Percentiles rank a stretch among this genome's conserved stretches.
phyloP scores from a whole-genome alignment of 2,113 vertebrate genomes.

The Corvus cornix region DNA sequence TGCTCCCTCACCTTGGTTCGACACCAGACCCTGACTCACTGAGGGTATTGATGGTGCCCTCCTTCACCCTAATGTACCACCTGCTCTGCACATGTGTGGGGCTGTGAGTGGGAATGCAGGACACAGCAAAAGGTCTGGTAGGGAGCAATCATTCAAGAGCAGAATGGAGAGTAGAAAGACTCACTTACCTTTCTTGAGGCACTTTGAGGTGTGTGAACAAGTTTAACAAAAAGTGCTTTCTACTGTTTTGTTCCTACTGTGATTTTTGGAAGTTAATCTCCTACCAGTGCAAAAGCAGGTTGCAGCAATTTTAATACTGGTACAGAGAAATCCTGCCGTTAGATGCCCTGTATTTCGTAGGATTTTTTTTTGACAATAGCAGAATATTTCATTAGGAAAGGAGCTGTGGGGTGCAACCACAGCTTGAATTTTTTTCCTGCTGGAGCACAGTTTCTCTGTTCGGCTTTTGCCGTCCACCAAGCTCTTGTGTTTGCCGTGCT shows the following conservation, averaged over 20 bases:
- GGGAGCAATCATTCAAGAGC: background rate
- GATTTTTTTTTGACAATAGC: background rate
- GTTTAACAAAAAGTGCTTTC: background rate
- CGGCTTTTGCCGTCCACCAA: background rate
- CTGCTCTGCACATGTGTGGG: accelerated
- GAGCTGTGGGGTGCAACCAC: background rate
- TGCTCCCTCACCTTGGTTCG: background rate
- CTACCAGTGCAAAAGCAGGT: background rate
- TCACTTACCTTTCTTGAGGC: background rate
- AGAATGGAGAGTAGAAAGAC: background rate
- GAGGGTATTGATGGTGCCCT: accelerated
- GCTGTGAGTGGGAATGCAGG: background rate
- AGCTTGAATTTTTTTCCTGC: background rate
- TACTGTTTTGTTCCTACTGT: background rate
- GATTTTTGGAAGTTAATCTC: background rate
- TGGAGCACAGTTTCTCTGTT: background rate
- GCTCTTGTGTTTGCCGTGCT: background rate
- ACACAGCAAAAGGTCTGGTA: background rate
- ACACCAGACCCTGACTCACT: background rate
- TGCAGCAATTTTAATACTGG: background rate
- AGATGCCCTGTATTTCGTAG: background rate
- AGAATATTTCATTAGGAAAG: background rate
- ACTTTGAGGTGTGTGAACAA: background rate
- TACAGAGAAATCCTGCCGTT: background rate
- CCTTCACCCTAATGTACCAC: no score